These are phyloP conservation scores for Drosophila pectinifera DNA, from an alignment of 1,140 invertebrate species.

Conservation along the genomic window DNA sequence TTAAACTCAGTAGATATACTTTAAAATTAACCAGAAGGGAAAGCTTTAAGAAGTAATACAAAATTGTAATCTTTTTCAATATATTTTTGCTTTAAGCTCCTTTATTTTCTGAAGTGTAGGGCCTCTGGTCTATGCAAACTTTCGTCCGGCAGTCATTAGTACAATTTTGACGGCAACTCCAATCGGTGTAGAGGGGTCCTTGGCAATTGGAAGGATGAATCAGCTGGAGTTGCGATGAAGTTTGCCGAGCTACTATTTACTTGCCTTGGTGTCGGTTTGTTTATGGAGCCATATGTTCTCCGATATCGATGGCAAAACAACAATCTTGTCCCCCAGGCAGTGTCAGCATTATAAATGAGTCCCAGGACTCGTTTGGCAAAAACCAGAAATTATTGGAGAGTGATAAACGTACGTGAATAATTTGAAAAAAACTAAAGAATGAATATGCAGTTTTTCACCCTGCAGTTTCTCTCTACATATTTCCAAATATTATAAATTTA, in stretches of 20 bases:
- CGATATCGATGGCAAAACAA: constrained; percentile 27
- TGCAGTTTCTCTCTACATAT: neutral
- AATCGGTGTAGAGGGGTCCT: neutral
- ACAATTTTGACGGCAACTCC: constrained; percentile 69
- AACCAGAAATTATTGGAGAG: constrained; percentile 11
- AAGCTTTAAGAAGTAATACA: too few relatives aligned
- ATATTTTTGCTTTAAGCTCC: too few relatives aligned
- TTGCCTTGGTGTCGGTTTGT: constrained; percentile 50
- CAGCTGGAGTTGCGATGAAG: constrained; percentile 12
- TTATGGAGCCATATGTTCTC: constrained; percentile 42
- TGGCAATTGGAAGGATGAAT: constrained; percentile 3
- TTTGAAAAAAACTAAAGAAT: too few relatives aligned
- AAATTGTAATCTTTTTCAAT: too few relatives aligned
- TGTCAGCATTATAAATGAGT: constrained; percentile 29
- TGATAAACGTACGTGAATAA: too few relatives aligned
- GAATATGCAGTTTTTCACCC: neutral
- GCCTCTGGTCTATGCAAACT: constrained; percentile 28
- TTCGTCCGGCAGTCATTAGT: constrained; percentile 65
- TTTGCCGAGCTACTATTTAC: constrained; percentile 27
- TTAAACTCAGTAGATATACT: neutral
- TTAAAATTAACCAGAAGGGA: neutral
- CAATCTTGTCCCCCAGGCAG: neutral
- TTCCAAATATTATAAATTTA: neutral
- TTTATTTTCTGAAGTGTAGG: constrained; percentile 4
- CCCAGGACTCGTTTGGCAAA: constrained; percentile 9